phyloP scores from a whole-genome alignment of 1,140 invertebrate genomes.

The Psix sp. region DNA sequence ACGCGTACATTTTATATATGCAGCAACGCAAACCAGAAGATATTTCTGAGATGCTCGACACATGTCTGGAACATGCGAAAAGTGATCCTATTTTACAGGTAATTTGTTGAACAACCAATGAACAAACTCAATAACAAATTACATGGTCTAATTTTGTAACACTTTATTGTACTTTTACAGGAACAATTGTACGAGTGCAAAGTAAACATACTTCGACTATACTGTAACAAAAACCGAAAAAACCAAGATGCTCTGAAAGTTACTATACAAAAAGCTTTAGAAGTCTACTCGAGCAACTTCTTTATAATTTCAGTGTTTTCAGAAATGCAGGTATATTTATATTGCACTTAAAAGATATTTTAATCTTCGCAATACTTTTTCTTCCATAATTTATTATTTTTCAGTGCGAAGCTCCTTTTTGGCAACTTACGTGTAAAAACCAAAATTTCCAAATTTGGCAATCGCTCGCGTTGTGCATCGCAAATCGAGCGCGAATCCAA shows the following conservation, averaged over 20 bases:
- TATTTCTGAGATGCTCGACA: constrained; percentile 61
- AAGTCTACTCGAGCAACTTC: constrained; percentile 79
- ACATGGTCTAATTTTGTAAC: too few species aligned
- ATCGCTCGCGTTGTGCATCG: constrained; percentile 68
- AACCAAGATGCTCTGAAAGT: constrained; percentile 39
- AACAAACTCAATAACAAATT: too few species aligned
- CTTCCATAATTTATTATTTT: constrained; percentile 20
- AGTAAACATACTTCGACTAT: constrained; percentile 73
- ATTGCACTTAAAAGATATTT: neutral
- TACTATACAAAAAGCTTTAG: constrained; percentile 66
- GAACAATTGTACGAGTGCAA: constrained; percentile 71
- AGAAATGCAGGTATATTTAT: constrained; percentile 66
- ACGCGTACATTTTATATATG: constrained; percentile 77
- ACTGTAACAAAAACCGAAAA: constrained; percentile 57
- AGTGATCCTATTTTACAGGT: constrained; percentile 61
- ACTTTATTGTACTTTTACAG: constrained; percentile 49
- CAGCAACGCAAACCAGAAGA: constrained; percentile 57
- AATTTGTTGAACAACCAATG: constrained; percentile 1
- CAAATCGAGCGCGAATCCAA: constrained; percentile 64
- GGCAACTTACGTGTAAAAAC: constrained; percentile 64
- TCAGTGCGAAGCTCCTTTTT: constrained; percentile 70
- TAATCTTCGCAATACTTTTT: too few species aligned
- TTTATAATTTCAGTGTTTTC: constrained; percentile 75
- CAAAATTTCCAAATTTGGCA: constrained; percentile 61
- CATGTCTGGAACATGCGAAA: constrained; percentile 64